These are phyloP conservation scores for Notamacropus eugenii DNA, from an alignment of 2,797 vertebrate species.

Conservation along the genomic window DNA sequence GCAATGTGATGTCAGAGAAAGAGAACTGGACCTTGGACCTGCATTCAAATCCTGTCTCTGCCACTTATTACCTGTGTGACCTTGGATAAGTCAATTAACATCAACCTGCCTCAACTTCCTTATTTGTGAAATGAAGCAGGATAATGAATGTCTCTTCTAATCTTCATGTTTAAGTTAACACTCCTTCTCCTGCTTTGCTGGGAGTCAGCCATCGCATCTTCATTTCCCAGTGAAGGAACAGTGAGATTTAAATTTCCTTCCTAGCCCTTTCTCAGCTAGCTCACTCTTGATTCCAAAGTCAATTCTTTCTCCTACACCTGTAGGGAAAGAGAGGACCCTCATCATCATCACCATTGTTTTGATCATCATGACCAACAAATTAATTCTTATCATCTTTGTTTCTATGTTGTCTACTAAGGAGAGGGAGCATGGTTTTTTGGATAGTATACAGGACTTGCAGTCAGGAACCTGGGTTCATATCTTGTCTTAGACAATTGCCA, in stretches of 20 bases:
- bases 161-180: slow-evolving; percentile 31
- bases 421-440: not conserved
- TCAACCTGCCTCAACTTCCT: not conserved
- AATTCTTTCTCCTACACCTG: not conserved
- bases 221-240: not conserved
- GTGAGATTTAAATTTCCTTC: not conserved
- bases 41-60: not conserved
- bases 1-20: not conserved
- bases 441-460: not conserved
- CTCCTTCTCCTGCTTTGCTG: not conserved
- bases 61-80: not conserved
- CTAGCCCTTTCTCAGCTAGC: not conserved
- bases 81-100: not conserved
- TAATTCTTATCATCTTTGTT: not conserved
- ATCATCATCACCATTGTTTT: not conserved
- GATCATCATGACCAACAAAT: not conserved
- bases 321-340: not conserved
- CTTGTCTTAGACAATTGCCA: not conserved
- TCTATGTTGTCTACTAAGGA: not conserved
- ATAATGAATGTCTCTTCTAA: not conserved
- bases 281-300: not conserved
- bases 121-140: not conserved
- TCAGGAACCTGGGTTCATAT: not conserved
- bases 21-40: not conserved
- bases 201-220: not conserved